Base-by-base conservation (phyloP, 1,140 invertebrate species). In the Oreohelix idahoensis region DNA sequence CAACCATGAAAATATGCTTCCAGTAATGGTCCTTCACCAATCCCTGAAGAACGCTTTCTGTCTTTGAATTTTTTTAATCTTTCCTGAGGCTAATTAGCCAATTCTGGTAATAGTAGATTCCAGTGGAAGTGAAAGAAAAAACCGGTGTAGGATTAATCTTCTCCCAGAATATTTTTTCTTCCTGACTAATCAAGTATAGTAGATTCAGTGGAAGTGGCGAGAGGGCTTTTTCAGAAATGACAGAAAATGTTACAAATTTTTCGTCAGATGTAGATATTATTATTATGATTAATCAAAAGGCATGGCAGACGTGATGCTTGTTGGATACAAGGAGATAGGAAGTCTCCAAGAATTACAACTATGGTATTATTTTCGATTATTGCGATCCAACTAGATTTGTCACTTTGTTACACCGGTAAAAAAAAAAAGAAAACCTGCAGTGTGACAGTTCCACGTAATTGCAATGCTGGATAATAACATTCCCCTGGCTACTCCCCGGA, bases 21-120 rank as follows among this genome's bases (percentile, higher is more conserved):
- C n/a, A 36, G 42, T 1, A 15, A 29, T 49, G 75, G 36, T 77
- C 53, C n/a, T 53, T 35, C 75, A 23, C 5, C 75, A 77, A 77
- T 77, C 75, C 15, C 11, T 58, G 53, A 77, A 77, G 53, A 77
- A 53, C 45, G 71, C 71, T 45, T 73, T 77, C 36, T 77, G 75
- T 77, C 75, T 77, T 77, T 77, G 75, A 77, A n/a, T n/a, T n/a
- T n/a, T n/a, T n/a, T n/a, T n/a, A n/a, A n/a, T n/a, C n/a, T n/a
- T n/a, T n/a, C n/a, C n/a, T n/a, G n/a, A 51, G 75, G 49, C 45
- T 77, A 26, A n/a, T 49, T 73, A 42, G 20, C 23, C 49, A 77
- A 77, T 77, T 77, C 75, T 53, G 75, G 51, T 77, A 77, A 77
- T 45, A 77, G 53, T 4, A 53, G 11, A 23, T 29, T 32, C 8